Base-by-base conservation (phyloP, 1,140 invertebrate genomes). In the Brachionus koreanus region DNA sequence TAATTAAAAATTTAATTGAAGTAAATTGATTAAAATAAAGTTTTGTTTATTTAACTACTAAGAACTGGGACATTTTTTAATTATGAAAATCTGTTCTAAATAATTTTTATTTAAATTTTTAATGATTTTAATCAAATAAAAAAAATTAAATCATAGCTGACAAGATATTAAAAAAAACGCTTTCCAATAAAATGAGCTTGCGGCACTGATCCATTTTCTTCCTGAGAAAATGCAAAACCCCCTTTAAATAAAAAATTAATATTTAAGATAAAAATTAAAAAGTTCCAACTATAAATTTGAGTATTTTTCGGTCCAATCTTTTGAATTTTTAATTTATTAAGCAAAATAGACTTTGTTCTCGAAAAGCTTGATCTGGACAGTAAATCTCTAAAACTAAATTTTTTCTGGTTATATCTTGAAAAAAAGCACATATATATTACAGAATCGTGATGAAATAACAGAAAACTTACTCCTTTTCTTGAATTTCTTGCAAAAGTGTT, bases 181-280 rank as follows among this genome's bases (percentile, higher is more conserved):
- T 19, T 33, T 35, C 87, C 84, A 81, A 87, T 88, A 35, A 86
- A 83, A 69, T 87, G 83, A 9, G 19, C 93, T 89, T 98, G 95
- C 37, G 93, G 92, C 46, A 98, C 93, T 85, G 92, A 93, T 83
- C 95, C 96, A 87, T 95, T 93, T 91, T 98, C 97, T 90, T 98
- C 96, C 93, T 98, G 96, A 16, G 96, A 98, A 91, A 98, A 98
- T 83, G 97, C 96, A 91, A 94, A 98, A 83, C 97, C 97, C 23
- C 39, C 69, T 74, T 74, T 69, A 39, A 67, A 5, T 67, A 10
- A 33, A 5, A n/a, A 9, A n/a, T 13, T 67, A 67, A 67, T 33
- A 35, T n/a, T n/a, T n/a, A n/a, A n/a, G n/a, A 29, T 35, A 9
- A 33, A 35, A 67, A n/a, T 65, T 12, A 0, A 9, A 29, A 6